A percentile compares a stretch with the other conserved stretches of the same genome.
phyloP scores from a whole-genome alignment of 2,888 invertebrate species.

The Hydrotaea cyrtoneurina region DNA sequence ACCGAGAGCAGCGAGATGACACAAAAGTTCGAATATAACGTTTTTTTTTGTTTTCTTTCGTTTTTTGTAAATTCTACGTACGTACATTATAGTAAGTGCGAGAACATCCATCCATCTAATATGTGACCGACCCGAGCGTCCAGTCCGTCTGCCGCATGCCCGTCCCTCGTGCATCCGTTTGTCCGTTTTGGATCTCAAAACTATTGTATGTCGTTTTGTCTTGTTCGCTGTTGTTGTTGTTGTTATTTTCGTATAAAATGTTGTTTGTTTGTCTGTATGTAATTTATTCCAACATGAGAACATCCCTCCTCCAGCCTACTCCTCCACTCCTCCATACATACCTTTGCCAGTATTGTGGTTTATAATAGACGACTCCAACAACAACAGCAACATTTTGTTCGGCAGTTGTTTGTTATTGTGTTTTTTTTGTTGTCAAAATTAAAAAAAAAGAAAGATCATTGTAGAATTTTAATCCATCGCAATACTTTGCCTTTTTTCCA shows the following conservation, averaged over 20 bases:
- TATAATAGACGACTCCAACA: neutral
- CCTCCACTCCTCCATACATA: neutral
- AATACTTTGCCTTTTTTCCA: slow-evolving; percentile 41
- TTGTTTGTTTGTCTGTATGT: slow-evolving; percentile 15
- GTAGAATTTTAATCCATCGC: slow-evolving; percentile 64
- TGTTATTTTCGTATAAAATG: slow-evolving; percentile 10
- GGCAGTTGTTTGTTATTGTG: neutral
- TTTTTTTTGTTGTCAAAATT: neutral
- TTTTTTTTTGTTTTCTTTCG: slow-evolving; percentile 53
- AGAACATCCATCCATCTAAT: slow-evolving; percentile 12
- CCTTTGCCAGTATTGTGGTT: too few relatives aligned
- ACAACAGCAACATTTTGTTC: slow-evolving; percentile 56
- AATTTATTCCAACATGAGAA: slow-evolving; percentile 24
- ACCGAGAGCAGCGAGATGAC: slow-evolving; percentile 45
- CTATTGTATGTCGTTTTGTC: slow-evolving; percentile 37
- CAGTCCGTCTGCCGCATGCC: neutral
- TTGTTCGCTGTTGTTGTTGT: slow-evolving; percentile 6
- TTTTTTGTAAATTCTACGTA: slow-evolving; percentile 37
- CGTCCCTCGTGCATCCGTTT: neutral
- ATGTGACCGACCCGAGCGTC: slow-evolving; percentile 22
- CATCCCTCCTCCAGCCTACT: neutral
- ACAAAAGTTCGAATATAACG: slow-evolving; percentile 64
- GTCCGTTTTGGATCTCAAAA: neutral
- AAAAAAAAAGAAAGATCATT: slow-evolving; percentile 19
- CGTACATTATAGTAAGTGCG: slow-evolving; percentile 32